Evolutionary conservation across 2,797 vertebrate genomes (phyloP), one percentile per base, ranked within the genome.

Genomic region (Eurystomus glaucurus): DNA sequence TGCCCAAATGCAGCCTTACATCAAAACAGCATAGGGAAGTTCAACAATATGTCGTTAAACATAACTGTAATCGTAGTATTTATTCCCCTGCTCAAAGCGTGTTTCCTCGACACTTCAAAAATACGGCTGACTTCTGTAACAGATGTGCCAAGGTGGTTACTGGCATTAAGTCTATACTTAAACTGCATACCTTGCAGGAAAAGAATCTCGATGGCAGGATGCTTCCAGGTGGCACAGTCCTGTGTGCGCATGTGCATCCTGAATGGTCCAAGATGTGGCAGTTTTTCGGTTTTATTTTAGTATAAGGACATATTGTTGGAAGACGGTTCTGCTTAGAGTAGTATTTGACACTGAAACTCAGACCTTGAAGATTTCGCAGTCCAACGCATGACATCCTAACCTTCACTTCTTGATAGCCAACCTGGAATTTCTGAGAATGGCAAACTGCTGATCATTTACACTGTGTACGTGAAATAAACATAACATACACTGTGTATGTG

Each of bases 181-280:
- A 88, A 64, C 3, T 54, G 39, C 94, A 55, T 98, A 98, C 98
- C 98, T 98, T 94, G 94, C 43, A 85, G 17, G 98, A 96, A 84
- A 97, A 97, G 89, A 95, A 96, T 94, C 96, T 98, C 96, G 94
- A 64, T 0, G 85, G 95, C 84, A 96, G 93, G 82, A 94, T 68
- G 85, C 85, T 96, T 96, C 94, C 97, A 94, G 93, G 95, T 83
- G 95, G 90, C 43, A 74, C 21, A 43, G 94, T 76, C 94, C 81
- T 71, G 69, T 57, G 45, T 4, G 33, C 35, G 57, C 31, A 60
- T 3, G 71, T 35, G 79, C 78, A 84, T 97, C 83, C 88, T 88
- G 93, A 94, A 48, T 39, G 22, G 61, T 23, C 54, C 70, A 91
- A 28, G 65, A 92, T 31, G 37, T 43, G 75, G 39, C 61, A 21